Base-by-base conservation (phyloP, 2,797 vertebrate genomes). In the Corythornis leucogaster region DNA sequence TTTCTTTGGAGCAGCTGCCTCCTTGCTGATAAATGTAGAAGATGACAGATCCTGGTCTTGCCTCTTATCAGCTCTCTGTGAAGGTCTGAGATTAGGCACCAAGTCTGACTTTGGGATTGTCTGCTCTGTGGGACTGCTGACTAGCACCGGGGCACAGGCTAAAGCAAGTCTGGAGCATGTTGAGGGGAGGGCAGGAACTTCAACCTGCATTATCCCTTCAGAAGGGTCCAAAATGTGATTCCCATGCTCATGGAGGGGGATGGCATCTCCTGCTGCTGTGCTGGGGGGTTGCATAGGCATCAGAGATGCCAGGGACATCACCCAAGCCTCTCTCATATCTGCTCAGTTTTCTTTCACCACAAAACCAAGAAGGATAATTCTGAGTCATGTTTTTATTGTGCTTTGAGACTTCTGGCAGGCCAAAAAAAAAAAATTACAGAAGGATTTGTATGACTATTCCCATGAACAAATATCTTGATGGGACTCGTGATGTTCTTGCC, bases 241-340 rank as follows among this genome's bases (percentile, higher is more conserved):
- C 2, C 16, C 1, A 0, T 15, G 50, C 0, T 1, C 45, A 17
- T 13, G 42, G 31, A 4, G 42, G 43, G 38, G 59, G 22, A 30
- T 0, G 2, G 31, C 35, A 57, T 33, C 38, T 61, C 19, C 31
- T 71, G 42, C 62, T 78, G 46, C 38, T 45, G 25, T 50, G 83
- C 70, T 76, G 78, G 62, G 62, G 38, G 24, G 9, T 38, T 58
- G 21, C 51, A 14, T 5, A 51, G 25, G 15, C 50, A 20, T 17
- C 18, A 8, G 50, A 35, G 17, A 10, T 50, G 58, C 35, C 71
- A 58, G 59, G 59, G 79, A 33, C 33, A 33, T 64, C 66, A 64
- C 71, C 81, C 78, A 62, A 38, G 15, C 17, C 20, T 51, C 55
- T 54, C 45, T 82, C 22, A 1, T 15, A 54, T 21, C 61, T 70